A percentile compares a stretch with the other conserved stretches of the same genome.
phyloP scores from a whole-genome alignment of 2,113 vertebrate genomes.

The Paradisaea rubra region DNA sequence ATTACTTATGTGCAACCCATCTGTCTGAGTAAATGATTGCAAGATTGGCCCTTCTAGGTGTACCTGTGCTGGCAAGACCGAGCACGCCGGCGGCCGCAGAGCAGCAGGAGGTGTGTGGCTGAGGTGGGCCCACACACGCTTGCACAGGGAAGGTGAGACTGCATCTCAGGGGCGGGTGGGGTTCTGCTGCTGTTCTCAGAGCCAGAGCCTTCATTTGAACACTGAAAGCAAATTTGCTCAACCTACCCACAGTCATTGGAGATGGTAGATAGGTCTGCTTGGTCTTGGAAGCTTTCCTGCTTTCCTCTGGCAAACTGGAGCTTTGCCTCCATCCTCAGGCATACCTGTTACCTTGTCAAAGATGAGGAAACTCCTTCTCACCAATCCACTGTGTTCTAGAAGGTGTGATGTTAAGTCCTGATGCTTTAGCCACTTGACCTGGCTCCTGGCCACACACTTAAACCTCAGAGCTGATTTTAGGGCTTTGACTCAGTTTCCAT shows the following conservation, averaged over 20 bases:
- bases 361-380: background rate
- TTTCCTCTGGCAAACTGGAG: background rate
- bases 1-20: slow-evolving; percentile 28
- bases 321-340: background rate
- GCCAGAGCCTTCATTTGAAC: fast-evolving
- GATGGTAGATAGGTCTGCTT: background rate
- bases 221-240: background rate
- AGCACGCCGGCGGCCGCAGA: background rate
- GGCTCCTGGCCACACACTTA: background rate
- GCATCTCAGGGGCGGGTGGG: background rate
- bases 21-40: background rate
- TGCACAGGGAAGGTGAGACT: background rate
- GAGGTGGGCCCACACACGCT: background rate
- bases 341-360: background rate
- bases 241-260: background rate
- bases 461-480: background rate
- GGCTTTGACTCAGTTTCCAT: slow-evolving; percentile 26
- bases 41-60: background rate
- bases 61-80: background rate
- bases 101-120: background rate
- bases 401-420: background rate
- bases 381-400: background rate
- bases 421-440: background rate
- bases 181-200: background rate
- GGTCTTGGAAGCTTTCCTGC: background rate